These are phyloP conservation scores for Arctocebus calabarensis DNA, from an alignment of 2,797 vertebrate species.

Conservation along the genomic window DNA sequence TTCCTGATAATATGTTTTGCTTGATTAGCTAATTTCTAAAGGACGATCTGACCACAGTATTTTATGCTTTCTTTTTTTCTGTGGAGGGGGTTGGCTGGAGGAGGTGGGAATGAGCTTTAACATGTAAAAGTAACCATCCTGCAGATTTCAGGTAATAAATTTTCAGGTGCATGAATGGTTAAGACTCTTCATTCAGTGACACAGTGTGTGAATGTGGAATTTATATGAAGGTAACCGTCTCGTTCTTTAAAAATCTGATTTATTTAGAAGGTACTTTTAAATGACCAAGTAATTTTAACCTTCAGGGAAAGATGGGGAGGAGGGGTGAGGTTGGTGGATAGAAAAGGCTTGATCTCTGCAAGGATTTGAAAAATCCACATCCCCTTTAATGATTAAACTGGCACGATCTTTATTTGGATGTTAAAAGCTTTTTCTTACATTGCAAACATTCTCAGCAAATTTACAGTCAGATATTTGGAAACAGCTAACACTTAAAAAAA, in stretches of 20 bases:
- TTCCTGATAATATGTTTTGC: slow-evolving; percentile 58
- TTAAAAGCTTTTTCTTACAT: slow-evolving; percentile 82
- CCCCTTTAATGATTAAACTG: slow-evolving; percentile 71
- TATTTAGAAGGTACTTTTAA: slow-evolving; percentile 79
- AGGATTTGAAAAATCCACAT: slow-evolving; percentile 68
- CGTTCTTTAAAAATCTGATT: slow-evolving; percentile 76
- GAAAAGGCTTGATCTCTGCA: slow-evolving; percentile 46
- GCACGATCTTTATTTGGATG: slow-evolving; percentile 83
- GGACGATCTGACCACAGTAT: slow-evolving; percentile 80
- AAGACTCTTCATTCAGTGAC: slow-evolving; percentile 66
- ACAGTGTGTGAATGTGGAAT: slow-evolving; percentile 72
- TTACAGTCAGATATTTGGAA: slow-evolving; percentile 87
- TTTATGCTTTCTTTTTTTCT: slow-evolving; percentile 73
- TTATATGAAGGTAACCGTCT: slow-evolving; percentile 76
- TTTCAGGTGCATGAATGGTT: slow-evolving; percentile 64
- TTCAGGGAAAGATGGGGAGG: slow-evolving; percentile 62
- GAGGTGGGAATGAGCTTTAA: slow-evolving; percentile 78
- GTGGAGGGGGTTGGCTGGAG: neutral
- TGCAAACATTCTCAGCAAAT: slow-evolving; percentile 86
- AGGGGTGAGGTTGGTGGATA: neutral
- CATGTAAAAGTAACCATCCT: slow-evolving; percentile 79
- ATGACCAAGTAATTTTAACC: slow-evolving; percentile 79
- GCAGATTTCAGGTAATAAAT: slow-evolving; percentile 78
- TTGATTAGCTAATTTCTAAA: slow-evolving; percentile 83
- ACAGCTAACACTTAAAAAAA: slow-evolving; percentile 84